phyloP scores from a whole-genome alignment of 2,797 vertebrate genomes.

The Todus mexicanus region DNA sequence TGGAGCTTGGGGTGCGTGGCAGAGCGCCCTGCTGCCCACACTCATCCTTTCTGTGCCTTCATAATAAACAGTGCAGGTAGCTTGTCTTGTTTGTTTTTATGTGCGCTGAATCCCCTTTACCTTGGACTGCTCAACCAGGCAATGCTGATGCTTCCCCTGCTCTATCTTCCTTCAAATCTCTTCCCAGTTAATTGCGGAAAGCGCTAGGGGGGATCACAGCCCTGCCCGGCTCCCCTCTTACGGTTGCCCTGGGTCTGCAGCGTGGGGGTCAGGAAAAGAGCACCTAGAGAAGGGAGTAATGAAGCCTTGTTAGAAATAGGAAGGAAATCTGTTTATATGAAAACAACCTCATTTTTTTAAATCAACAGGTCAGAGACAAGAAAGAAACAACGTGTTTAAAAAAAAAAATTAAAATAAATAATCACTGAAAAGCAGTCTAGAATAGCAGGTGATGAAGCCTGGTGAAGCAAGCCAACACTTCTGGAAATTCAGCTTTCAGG shows the following conservation, averaged over 20 bases:
- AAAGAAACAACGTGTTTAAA: not conserved
- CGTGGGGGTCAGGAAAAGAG: not conserved
- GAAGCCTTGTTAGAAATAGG: not conserved
- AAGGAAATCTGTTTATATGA: not conserved
- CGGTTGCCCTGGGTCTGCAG: not conserved
- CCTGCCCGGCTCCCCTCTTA: not conserved
- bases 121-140: not conserved
- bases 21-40: rapidly evolving
- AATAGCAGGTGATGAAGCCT: not conserved
- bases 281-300: not conserved
- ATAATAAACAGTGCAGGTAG: not conserved
- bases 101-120: not conserved
- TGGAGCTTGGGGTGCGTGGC: not conserved
- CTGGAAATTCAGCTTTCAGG: not conserved
- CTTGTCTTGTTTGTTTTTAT: not conserved
- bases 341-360: not conserved
- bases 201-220: not conserved
- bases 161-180: constrained; percentile 17
- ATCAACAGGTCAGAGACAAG: not conserved
- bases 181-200: constrained; percentile 43
- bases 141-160: not conserved
- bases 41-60: not conserved
- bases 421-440: not conserved
- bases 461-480: not conserved
- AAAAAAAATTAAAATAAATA: not conserved